These are phyloP conservation scores for Coracopsis vasa DNA, from an alignment of 2,113 vertebrate species.

Conservation along the genomic window DNA sequence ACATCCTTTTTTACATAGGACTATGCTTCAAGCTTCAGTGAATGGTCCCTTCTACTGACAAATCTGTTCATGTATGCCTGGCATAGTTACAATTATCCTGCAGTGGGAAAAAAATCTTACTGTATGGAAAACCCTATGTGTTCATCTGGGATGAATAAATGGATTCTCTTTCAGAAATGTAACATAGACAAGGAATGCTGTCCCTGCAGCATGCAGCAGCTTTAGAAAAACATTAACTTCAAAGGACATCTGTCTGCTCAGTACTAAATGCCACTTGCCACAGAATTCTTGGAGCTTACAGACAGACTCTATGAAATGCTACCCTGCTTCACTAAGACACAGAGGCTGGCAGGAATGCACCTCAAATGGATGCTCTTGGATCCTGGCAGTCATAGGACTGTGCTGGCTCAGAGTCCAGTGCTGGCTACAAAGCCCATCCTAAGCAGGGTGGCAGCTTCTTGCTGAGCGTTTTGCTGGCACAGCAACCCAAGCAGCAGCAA, in stretches of 20 bases:
- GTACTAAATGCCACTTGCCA: neutral
- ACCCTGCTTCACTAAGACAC: neutral
- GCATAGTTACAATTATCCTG: neutral
- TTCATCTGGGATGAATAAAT: neutral
- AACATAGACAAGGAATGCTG: accelerated
- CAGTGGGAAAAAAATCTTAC: neutral
- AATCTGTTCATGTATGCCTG: neutral
- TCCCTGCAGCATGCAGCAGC: neutral
- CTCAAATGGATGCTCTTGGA: neutral
- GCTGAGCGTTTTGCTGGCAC: neutral
- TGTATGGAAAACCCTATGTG: neutral
- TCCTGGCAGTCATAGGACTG: neutral
- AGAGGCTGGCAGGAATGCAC: accelerated
- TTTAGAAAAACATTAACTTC: neutral
- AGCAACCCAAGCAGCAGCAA: neutral
- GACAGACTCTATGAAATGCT: accelerated
- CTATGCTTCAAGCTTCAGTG: neutral
- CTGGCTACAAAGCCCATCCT: neutral
- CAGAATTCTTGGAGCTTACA: neutral
- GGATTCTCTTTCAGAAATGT: neutral
- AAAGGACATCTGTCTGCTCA: neutral
- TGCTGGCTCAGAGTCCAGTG: neutral
- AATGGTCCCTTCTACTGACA: neutral
- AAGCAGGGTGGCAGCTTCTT: neutral
- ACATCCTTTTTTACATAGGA: neutral